Percentiles rank a stretch among this genome's conserved stretches.
Evolutionary conservation across 2,797 vertebrate species (phyloP).

Genomic region (Vespertilio murinus): DNA sequence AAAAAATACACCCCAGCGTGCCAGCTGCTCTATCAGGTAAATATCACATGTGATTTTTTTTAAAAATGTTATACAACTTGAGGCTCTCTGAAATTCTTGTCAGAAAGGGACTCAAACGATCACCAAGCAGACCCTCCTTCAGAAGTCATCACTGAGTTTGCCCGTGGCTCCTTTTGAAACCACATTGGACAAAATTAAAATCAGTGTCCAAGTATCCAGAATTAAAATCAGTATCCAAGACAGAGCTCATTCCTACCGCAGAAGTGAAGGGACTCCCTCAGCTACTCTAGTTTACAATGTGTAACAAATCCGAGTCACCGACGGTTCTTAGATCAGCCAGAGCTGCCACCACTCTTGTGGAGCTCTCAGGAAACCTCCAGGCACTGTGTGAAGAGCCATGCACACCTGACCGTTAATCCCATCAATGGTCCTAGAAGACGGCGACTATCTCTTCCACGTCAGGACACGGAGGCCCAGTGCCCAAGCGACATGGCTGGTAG

Average conservation of each 20-base stretch:
- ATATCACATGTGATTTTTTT: conserved; percentile 35
- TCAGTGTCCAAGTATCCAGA: neutral
- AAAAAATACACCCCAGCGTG: neutral
- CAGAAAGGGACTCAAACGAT: conserved; percentile 21
- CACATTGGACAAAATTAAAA: conserved; percentile 2
- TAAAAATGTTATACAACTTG: conserved; percentile 27
- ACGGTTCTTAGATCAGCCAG: neutral
- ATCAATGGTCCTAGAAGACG: fast-evolving
- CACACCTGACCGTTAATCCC: fast-evolving
- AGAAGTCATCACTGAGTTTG: conserved; percentile 3
- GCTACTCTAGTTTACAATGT: neutral
- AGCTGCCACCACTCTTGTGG: neutral
- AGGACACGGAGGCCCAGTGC: neutral
- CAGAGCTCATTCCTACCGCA: neutral
- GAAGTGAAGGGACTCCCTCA: neutral
- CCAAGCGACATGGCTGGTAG: neutral
- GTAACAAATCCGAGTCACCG: neutral
- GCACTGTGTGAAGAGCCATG: neutral
- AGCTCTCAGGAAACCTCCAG: neutral
- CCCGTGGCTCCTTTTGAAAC: neutral
- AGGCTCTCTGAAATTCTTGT: conserved; percentile 58
- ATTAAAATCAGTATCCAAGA: neutral
- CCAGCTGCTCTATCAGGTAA: conserved; percentile 45
- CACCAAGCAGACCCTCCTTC: conserved; percentile 33
- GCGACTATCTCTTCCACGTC: too few relatives aligned